Evolutionary conservation across 1,140 invertebrate species (phyloP), one percentile per base, ranked within the genome.

Genomic region (Ostrea edulis): DNA sequence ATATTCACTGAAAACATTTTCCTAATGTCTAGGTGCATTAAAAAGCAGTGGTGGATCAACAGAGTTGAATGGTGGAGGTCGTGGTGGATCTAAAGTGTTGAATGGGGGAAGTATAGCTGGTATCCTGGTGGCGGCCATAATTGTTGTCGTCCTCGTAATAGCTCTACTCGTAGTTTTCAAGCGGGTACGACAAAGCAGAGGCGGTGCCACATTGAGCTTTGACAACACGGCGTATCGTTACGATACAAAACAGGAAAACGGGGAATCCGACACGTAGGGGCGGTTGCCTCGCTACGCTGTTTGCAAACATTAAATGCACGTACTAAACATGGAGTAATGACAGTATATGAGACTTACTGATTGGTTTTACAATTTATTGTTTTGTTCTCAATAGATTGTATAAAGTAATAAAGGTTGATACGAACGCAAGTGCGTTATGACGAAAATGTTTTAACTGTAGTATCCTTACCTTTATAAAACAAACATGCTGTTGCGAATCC

Each of bases 141-240:
- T 84, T 35, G 20, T 84, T 25, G 54, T 25, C 20, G n/a, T 54
- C 8, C 20, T 35, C 25, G 53, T 62, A 11, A 62, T 84, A 54
- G 83, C 54, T 3, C 14, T 62, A 9, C 25, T 58, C 2, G 54
- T 84, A 3, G 25, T 84, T 20, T 55, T 84, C 12, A 84, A 84
- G 35, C 14, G 83, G 22, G 22, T n/a, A 35, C 52, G 17, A 17
- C 52, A 84, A 58, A 25, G 20, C 14, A 14, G 52, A 22, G 54
- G 52, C 8, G 25, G 5, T 29, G n/a, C 83, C 20, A n/a, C n/a
- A n/a, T n/a, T 84, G 12, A 58, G 83, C 54, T 84, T 84, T 58
- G 83, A 84, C 9, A 84, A 84, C 29, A 84, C 83, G 14, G 35
- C 83, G 58, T 84, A 84, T 17, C 51, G n/a, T 20, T 82, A 82